Percentiles rank a stretch among this genome's conserved stretches.
Conservation (phyloP, 2,888 invertebrate genomes). For the Entomobrya multifasciata region DNA sequence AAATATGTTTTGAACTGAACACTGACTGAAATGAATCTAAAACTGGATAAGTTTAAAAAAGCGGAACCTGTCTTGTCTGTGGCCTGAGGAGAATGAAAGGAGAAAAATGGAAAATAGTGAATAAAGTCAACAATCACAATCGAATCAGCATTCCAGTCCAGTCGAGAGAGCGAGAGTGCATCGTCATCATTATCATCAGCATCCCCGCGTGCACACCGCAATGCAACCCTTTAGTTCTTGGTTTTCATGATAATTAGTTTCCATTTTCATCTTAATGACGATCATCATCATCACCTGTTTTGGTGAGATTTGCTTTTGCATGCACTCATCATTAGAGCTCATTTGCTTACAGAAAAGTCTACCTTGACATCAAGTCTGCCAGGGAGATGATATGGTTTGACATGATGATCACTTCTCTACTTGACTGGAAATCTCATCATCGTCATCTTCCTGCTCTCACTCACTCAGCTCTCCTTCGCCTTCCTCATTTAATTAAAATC, state of each 20-base stretch:
- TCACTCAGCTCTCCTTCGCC: background rate
- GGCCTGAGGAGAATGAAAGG: background rate
- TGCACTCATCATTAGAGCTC: constrained; percentile 49
- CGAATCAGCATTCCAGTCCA: background rate
- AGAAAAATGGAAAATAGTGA: constrained; percentile 5
- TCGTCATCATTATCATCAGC: background rate
- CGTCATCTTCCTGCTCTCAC: constrained; percentile 12
- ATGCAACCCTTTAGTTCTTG: constrained; percentile 6
- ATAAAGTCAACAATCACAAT: background rate
- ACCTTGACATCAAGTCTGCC: constrained; percentile 1
- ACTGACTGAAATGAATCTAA: background rate
- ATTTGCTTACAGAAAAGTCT: constrained; percentile 43
- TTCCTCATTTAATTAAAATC: constrained; percentile 35
- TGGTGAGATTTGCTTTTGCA: constrained; percentile 2
- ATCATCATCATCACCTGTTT: background rate
- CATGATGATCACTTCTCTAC: constrained; percentile 6
- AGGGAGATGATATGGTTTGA: background rate
- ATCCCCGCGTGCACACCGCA: background rate
- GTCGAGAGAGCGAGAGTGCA: background rate
- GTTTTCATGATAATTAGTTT: constrained; percentile 17
- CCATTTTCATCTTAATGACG: constrained; percentile 2
- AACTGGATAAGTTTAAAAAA: background rate
- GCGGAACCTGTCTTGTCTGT: background rate
- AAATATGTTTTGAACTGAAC: background rate
- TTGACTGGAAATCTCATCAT: constrained; percentile 39